Evolutionary conservation across 2,888 invertebrate species (phyloP).

Genomic region (Caenorhabditis panamensis): DNA sequence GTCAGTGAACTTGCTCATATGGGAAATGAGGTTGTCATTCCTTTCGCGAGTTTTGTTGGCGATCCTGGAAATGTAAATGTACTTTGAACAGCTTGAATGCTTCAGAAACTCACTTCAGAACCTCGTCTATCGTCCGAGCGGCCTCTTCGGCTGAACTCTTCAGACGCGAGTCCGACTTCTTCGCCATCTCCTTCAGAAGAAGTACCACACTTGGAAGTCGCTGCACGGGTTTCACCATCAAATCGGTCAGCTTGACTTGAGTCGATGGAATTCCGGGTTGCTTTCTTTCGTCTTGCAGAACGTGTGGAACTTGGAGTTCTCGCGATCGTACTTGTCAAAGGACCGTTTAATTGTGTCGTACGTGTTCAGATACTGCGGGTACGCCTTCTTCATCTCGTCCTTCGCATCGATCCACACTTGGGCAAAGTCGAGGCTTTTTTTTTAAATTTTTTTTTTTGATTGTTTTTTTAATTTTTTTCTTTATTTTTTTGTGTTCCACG

Average conservation of each 20-base stretch:
- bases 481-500: too few relatives aligned
- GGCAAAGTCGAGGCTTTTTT: slow-evolving; percentile 54
- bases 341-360: slow-evolving; percentile 97
- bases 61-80: slow-evolving; percentile 83
- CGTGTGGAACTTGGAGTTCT: slow-evolving; percentile 96
- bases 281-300: slow-evolving; percentile 88
- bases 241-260: slow-evolving; percentile 93
- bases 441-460: slow-evolving; percentile 51
- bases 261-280: slow-evolving; percentile 95
- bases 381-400: slow-evolving; percentile 84
- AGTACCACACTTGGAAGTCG: slow-evolving; percentile 96
- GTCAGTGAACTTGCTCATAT: slow-evolving; percentile 97
- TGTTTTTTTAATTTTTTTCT: too few relatives aligned
- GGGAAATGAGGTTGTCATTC: slow-evolving; percentile 94
- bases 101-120: slow-evolving; percentile 85
- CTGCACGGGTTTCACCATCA: slow-evolving; percentile 97
- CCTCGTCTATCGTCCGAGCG: slow-evolving; percentile 87
- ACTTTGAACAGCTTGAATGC: slow-evolving; percentile 86
- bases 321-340: slow-evolving; percentile 91
- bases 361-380: slow-evolving; percentile 98
- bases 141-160: slow-evolving; percentile 89
- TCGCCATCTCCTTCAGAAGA: slow-evolving; percentile 88
- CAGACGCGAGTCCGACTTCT: slow-evolving; percentile 89
- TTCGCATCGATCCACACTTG: slow-evolving; percentile 86
- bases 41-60: slow-evolving; percentile 98